Conservation (phyloP, 2,797 vertebrate species). For the Octomys mimax region DNA sequence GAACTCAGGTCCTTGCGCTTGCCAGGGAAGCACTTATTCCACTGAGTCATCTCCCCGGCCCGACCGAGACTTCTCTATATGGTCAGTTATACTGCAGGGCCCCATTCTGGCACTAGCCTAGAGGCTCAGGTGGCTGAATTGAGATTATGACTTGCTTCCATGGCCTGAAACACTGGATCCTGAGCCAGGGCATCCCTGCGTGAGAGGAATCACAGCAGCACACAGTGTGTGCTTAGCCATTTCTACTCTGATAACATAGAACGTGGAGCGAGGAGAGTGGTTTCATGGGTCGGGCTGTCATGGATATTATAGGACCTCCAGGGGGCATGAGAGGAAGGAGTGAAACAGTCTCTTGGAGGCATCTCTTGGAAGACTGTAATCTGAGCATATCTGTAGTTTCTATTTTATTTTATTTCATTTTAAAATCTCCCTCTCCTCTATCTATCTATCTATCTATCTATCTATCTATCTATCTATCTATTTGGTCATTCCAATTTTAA, state of each 20-base stretch:
- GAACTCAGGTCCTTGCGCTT: no score
- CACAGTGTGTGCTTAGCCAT: not conserved
- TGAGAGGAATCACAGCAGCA: not conserved
- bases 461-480: not conserved
- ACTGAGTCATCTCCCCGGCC: no score
- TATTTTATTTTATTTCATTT: not conserved
- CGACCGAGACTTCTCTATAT: not conserved
- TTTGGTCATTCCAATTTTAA: not conserved
- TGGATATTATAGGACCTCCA: not conserved
- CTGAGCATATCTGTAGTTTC: not conserved
- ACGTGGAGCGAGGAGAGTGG: not conserved
- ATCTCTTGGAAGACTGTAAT: not conserved
- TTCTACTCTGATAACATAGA: not conserved
- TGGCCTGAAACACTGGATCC: not conserved
- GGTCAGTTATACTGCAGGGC: not conserved
- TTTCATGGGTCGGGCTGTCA: not conserved
- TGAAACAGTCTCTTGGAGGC: not conserved
- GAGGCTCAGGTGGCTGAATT: not conserved
- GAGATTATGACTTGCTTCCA: not conserved
- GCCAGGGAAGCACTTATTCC: no score
- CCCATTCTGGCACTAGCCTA: not conserved
- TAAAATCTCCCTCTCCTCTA: not conserved
- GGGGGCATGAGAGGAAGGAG: fast-evolving
- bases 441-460: not conserved
- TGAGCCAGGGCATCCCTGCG: not conserved